phyloP scores from a whole-genome alignment of 2,888 invertebrate species.

The Hirtodrosophila confusa region DNA sequence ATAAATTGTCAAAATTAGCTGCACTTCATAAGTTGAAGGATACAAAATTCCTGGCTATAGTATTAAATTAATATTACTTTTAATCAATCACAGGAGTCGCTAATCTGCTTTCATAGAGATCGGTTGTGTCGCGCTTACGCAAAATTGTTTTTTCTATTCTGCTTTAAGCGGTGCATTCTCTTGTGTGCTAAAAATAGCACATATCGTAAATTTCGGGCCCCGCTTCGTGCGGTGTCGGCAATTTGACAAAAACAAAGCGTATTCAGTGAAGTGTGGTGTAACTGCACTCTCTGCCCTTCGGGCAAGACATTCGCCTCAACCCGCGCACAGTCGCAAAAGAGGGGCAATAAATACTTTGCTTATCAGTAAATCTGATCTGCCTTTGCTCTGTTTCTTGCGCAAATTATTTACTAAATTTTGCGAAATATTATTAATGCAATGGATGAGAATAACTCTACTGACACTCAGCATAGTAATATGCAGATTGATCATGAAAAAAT shows the following conservation, averaged over 20 bases:
- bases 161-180: background rate
- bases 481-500: slow-evolving; percentile 5
- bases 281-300: background rate
- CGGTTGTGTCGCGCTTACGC: background rate
- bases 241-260: too few relatives aligned
- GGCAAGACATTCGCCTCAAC: background rate
- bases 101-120: slow-evolving; percentile 2
- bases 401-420: slow-evolving; percentile 6
- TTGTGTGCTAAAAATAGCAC: too few relatives aligned
- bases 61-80: too few relatives aligned
- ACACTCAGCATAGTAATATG: background rate
- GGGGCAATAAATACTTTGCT: background rate
- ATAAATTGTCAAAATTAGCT: too few relatives aligned
- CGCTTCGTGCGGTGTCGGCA: too few relatives aligned
- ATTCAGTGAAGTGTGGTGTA: background rate
- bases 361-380: slow-evolving; percentile 1
- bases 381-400: background rate
- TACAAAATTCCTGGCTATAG: too few relatives aligned
- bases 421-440: slow-evolving; percentile 1
- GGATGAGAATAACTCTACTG: background rate
- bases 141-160: background rate
- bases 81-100: too few relatives aligned
- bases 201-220: background rate
- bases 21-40: too few relatives aligned
- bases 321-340: background rate